Base-by-base conservation (phyloP, 92 coral and sea anemone genomes). In the Muricea muricata region DNA sequence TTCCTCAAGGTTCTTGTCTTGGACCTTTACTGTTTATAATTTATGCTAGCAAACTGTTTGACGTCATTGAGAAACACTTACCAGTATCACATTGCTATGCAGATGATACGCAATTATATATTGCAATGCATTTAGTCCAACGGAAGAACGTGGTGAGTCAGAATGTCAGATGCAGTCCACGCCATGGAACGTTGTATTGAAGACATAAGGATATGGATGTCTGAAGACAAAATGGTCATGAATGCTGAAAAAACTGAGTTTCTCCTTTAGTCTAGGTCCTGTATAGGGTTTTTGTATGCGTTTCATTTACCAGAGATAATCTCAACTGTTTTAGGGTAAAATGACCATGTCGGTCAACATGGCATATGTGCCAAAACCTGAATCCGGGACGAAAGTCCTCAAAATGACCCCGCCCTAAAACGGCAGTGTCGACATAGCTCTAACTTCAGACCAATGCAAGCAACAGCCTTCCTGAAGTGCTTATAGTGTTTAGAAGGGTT, bases 1-100 rank as follows among this genome's bases (percentile, higher is more conserved):
- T 79, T 28, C 73, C 84, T 55, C 73, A 79, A 79, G 70, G 84
- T 40, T 79, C 84, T 35, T 79, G 84, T 20, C 84, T 79, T n/a
- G 84, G 84, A 21, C 84, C 73, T 46, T 56, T 79, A 65, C 56
- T 79, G 33, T n/a, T n/a, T n/a, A n/a, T n/a, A n/a, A n/a, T n/a
- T n/a, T n/a, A n/a, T n/a, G n/a, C n/a, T n/a, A n/a, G 84, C 35
- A 35, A 34, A 35, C 84, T 79, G 25, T 46, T 81, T 26, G 76
- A 81, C 17, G 65, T 81, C 50, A 81, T 81, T 12, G 17, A 54
- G 48, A 41, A 60, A 28, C 75, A 81, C 65, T 47, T 81, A 45
- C 86, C 78, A 73, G 20, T 41, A 41, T 28, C 47, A 17, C 86
- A 81, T 67, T 28, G 37, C 10, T 65, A 65, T 25, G 75, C 85